Conservation (phyloP, 2,888 invertebrate species). For the Embidobia sp. region DNA sequence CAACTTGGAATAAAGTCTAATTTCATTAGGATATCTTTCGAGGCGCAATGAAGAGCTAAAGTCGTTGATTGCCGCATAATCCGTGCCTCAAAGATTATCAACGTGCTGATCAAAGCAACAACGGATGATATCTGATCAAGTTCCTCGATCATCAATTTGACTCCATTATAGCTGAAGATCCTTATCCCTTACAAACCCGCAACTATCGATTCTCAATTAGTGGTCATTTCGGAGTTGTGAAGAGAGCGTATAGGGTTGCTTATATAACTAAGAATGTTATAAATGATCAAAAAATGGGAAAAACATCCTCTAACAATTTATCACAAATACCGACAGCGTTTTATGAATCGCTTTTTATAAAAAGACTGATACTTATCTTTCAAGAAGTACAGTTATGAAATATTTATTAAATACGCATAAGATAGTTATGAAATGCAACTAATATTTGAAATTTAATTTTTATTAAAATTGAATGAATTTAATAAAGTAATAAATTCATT, state of each 20-base stretch:
- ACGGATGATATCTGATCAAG: slow-evolving; percentile 49
- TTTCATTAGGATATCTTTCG: neutral
- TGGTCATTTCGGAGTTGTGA: slow-evolving; percentile 30
- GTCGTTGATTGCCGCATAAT: slow-evolving; percentile 14
- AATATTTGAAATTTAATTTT: too few species aligned
- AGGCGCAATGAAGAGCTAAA: slow-evolving; percentile 13
- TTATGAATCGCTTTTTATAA: too few species aligned
- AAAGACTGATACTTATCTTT: too few species aligned
- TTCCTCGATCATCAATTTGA: slow-evolving; percentile 48
- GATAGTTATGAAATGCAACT: too few species aligned
- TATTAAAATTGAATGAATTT: too few species aligned
- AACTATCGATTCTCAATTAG: slow-evolving; percentile 55
- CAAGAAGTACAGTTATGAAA: too few species aligned
- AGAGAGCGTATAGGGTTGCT: neutral
- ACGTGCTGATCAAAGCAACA: slow-evolving; percentile 50
- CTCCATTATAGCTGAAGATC: slow-evolving; percentile 48
- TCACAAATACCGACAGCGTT: too few species aligned
- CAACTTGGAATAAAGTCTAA: neutral
- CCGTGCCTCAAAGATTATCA: slow-evolving; percentile 41
- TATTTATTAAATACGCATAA: too few species aligned
- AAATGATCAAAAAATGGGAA: neutral
- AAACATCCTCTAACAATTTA: too few species aligned
- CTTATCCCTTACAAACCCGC: slow-evolving; percentile 28
- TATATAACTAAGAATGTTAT: neutral
- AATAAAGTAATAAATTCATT: too few species aligned